Conservation (phyloP, 1,140 invertebrate species). For the Microplitis demolitor region DNA sequence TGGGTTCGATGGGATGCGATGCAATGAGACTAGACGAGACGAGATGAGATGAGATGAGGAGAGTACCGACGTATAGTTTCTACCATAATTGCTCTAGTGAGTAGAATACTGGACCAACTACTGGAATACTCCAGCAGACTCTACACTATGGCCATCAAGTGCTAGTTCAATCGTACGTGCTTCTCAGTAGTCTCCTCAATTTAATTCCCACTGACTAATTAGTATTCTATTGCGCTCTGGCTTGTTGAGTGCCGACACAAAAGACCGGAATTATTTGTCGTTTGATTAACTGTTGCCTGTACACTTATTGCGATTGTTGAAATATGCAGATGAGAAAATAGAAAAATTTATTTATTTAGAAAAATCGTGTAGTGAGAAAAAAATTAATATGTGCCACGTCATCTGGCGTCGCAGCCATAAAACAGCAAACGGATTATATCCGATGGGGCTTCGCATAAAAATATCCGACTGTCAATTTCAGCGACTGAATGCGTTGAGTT, state of each 20-base stretch:
- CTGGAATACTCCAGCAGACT: constrained; percentile 19
- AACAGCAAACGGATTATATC: constrained; percentile 50
- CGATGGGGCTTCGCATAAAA: constrained; percentile 54
- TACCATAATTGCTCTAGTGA: constrained; percentile 37
- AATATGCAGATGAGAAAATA: neutral
- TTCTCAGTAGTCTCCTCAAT: constrained; percentile 20
- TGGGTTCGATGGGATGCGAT: neutral
- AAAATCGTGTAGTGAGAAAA: neutral
- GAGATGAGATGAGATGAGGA: neutral
- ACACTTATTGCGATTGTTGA: neutral
- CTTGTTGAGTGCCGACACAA: no score
- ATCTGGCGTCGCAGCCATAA: constrained; percentile 48
- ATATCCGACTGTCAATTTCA: constrained; percentile 52
- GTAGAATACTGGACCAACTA: neutral
- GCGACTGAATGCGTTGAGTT: constrained; percentile 2
- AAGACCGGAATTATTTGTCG: neutral
- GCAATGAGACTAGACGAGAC: neutral
- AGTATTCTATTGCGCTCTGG: neutral
- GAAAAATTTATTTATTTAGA: neutral
- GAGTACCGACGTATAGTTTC: neutral
- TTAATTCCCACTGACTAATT: neutral
- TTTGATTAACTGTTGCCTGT: neutral
- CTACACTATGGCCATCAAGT: constrained; percentile 9
- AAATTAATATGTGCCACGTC: constrained; percentile 46
- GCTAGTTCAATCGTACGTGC: constrained; percentile 32